Conservation (phyloP, 2,797 vertebrate genomes). For the Platyrinchus mystaceus region DNA sequence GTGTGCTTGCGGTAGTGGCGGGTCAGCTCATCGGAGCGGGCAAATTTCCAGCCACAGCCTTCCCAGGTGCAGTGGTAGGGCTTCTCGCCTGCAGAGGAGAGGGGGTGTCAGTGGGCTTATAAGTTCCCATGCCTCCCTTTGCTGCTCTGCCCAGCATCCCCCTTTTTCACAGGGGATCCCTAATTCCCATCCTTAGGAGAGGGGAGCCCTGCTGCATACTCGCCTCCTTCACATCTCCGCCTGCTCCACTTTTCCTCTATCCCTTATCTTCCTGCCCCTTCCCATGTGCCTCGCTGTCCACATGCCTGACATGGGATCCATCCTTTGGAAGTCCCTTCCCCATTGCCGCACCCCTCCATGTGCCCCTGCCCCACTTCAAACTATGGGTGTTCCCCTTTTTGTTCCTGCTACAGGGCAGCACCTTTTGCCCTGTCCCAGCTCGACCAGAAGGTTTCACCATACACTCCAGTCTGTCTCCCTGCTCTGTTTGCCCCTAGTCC, state of each 20-base stretch:
- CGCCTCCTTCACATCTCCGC: rapidly evolving
- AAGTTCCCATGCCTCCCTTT: neutral
- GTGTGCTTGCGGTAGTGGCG: conserved; percentile 95
- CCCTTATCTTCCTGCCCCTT: neutral
- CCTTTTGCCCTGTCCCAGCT: neutral
- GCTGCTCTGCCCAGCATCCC: neutral
- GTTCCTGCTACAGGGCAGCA: neutral
- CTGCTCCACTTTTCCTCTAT: neutral
- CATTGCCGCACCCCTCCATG: neutral
- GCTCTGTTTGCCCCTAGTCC: neutral
- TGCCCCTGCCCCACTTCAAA: neutral
- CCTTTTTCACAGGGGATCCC: neutral
- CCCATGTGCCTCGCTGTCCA: rapidly evolving
- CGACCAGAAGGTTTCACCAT: no score
- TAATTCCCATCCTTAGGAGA: neutral
- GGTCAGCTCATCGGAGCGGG: conserved; percentile 90
- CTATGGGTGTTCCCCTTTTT: neutral
- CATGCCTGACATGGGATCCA: neutral
- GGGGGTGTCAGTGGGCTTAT: neutral
- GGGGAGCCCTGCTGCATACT: rapidly evolving
- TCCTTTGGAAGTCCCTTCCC: neutral
- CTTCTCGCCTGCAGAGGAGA: conserved; percentile 83
- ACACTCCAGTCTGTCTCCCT: no score
- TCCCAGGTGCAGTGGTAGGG: conserved; percentile 96
- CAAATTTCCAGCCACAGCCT: conserved; percentile 95